Base-by-base conservation (phyloP, 2,797 vertebrate species). In the Gouania willdenowi region DNA sequence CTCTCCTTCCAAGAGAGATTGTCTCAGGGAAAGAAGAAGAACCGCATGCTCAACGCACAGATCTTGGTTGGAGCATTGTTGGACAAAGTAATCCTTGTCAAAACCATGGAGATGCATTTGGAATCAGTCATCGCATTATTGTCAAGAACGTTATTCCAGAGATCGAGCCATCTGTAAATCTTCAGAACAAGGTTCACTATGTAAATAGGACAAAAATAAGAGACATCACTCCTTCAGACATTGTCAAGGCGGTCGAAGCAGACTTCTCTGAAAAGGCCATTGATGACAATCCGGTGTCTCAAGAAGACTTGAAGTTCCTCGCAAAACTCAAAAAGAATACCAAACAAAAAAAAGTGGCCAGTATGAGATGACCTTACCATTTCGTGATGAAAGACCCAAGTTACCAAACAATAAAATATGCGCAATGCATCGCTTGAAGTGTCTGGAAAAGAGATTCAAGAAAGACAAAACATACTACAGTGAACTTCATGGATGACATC, bases 61-160 rank as follows among this genome's bases (percentile, higher is more conserved):
- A 50, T 4, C 30, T 48, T 0, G 38, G 57, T 5, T 47, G 38
- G 57, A 61, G 24, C 1, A 30, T 44, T 17, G 19, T 60, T 2
- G 51, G 42, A 1, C 8, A 30, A 5, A 7, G 25, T 0, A 41
- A 23, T 33, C 8, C 33, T 1, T 51, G 34, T 25, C 0, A 44
- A 10, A 27, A 43, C 2, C 39, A 28, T 6, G 11, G 33, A 0
- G 30, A 65, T 0, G 6, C 17, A 0, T 47, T 31, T 0, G 18
- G 33, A 3, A 23, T 34, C 2, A 54, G 41, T 1, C 43, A 60
- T 41, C 3, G 2, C 11, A 47, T 57, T 6, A 14, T 47, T 5
- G 37, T 55, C 3, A 41, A 17, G 8, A 18, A 48, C 41, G 28
- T 61, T 1, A 28, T 26, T 2, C 53, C 42, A 32, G 15, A 5